These are phyloP conservation scores for Mixornis gularis DNA, from an alignment of 2,113 vertebrate species.

Conservation along the genomic window DNA sequence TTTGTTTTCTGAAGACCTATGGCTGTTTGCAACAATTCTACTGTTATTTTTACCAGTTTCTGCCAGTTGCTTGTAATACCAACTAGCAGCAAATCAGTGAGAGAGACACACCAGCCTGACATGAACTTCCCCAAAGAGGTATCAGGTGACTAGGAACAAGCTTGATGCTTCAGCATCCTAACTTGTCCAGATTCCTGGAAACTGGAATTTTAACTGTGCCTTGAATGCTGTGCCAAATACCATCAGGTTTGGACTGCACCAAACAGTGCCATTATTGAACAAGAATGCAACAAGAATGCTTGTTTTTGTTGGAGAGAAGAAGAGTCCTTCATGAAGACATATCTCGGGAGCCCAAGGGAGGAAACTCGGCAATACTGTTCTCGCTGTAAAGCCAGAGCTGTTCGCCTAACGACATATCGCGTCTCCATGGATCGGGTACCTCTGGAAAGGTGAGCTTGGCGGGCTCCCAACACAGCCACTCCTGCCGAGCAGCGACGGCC, in stretches of 20 bases:
- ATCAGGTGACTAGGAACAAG: not conserved
- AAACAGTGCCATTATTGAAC: fast-evolving
- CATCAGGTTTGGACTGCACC: fast-evolving
- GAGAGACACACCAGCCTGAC: not conserved
- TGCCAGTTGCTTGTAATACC: not conserved
- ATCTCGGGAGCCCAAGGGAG: not conserved
- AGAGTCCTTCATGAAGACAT: not conserved
- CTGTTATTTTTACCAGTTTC: not conserved
- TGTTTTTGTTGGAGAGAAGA: not conserved
- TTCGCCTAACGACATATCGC: fast-evolving
- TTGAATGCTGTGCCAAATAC: not conserved
- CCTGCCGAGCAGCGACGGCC: not conserved
- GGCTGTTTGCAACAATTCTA: not conserved
- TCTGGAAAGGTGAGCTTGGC: not conserved
- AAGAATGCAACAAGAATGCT: not conserved
- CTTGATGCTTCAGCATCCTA: not conserved
- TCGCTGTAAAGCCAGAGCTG: not conserved
- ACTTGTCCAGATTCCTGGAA: not conserved
- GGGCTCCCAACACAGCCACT: fast-evolving
- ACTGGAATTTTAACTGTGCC: not conserved
- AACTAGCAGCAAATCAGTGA: not conserved
- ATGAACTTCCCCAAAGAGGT: not conserved
- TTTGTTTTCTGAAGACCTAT: not conserved
- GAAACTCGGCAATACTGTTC: fast-evolving
- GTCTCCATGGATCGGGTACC: fast-evolving